Evolutionary conservation across 2,113 vertebrate species (phyloP).

Genomic region (Oophaga pumilio): DNA sequence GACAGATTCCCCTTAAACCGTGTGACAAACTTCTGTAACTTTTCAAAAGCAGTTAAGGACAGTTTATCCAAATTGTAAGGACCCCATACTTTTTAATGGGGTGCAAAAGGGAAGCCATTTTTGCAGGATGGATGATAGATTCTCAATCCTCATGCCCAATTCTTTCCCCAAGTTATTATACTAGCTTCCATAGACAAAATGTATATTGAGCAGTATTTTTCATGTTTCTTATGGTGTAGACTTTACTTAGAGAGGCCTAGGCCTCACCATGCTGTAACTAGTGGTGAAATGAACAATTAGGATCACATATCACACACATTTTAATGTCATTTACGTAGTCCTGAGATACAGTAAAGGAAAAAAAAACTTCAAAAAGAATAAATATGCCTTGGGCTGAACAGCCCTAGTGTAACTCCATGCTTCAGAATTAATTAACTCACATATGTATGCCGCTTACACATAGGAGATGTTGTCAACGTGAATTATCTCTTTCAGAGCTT

Average conservation of each 20-base stretch:
- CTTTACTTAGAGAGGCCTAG: not conserved
- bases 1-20: too few relatives aligned
- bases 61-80: too few relatives aligned
- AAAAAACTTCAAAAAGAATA: not conserved
- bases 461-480: slow-evolving; percentile 14
- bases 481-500: slow-evolving; percentile 21
- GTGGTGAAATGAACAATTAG: too few relatives aligned
- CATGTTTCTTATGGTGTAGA: not conserved
- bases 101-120: too few relatives aligned
- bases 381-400: not conserved
- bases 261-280: not conserved
- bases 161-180: not conserved
- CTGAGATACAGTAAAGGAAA: not conserved
- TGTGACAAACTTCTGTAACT: too few relatives aligned
- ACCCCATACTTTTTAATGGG: too few relatives aligned
- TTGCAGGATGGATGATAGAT: not conserved
- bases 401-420: not conserved
- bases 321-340: not conserved
- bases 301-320: not conserved
- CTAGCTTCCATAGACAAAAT: not conserved
- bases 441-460: slow-evolving; percentile 20
- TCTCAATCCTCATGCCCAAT: not conserved
- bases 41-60: too few relatives aligned
- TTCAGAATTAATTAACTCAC: not conserved
- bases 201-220: not conserved